These are phyloP conservation scores for Mayetiola destructor DNA, from an alignment of 2,888 invertebrate species.

Conservation along the genomic window DNA sequence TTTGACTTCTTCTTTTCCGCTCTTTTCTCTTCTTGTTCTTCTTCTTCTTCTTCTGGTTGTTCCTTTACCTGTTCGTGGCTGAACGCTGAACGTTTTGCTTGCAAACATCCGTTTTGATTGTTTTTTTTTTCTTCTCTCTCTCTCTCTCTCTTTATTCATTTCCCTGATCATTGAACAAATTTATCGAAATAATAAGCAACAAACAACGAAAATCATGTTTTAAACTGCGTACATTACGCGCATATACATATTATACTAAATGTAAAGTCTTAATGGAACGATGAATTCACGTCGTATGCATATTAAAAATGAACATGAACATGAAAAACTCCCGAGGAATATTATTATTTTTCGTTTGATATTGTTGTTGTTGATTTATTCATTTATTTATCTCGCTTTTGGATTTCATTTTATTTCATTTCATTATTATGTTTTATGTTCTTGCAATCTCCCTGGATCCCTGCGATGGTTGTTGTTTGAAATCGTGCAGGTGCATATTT, in stretches of 20 bases:
- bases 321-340: too few relatives aligned
- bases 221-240: constrained; percentile 2
- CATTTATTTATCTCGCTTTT: constrained; percentile 9
- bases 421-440: too few relatives aligned
- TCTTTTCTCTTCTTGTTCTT: too few relatives aligned
- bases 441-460: too few relatives aligned
- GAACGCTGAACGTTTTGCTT: too few relatives aligned
- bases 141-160: too few relatives aligned
- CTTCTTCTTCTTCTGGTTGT: too few relatives aligned
- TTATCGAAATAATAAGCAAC: constrained; percentile 11
- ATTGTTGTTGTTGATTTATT: constrained; percentile 9
- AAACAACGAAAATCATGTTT: too few relatives aligned
- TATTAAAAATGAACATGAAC: neutral
- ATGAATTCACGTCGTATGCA: neutral
- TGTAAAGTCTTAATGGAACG: neutral
- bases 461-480: neutral
- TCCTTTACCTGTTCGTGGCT: too few relatives aligned
- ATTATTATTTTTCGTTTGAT: too few relatives aligned
- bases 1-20: neutral
- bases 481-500: constrained; percentile 10
- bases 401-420: neutral
- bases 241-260: neutral
- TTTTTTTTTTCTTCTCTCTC: too few relatives aligned
- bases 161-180: too few relatives aligned
- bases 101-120: constrained; percentile 13